Evolutionary conservation across 2,113 vertebrate genomes (phyloP), one percentile per base, ranked within the genome.

Genomic region (Anoplopoma fimbria): DNA sequence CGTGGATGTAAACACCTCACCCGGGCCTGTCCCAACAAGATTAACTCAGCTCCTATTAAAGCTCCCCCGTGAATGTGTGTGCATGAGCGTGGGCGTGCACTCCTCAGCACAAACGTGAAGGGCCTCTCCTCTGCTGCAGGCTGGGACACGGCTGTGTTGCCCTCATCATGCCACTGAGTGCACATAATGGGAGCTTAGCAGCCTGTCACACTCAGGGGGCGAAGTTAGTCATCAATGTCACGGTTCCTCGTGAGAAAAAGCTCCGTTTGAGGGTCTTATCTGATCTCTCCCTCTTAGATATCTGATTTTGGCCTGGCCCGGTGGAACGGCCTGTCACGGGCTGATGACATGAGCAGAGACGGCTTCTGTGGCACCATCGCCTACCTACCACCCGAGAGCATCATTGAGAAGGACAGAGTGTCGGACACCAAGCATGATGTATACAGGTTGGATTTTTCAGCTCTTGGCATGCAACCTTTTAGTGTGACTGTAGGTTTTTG

Each of bases 271-370:
- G 17, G 47, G 25, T 82, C 83, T 89, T 69, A 88, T 88, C 87
- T 86, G 34, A 69, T 84, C 49, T 72, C 76, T 73, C 33, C 53
- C 49, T 5, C 72, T 86, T 89, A 99, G 98, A 99, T 99, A 83
- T 99, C 98, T 4, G 98, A 99, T 83, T 99, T 99, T 65, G 98
- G 98, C 55, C 94, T 99, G 87, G 98, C 98, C n/a, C 96, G 98
- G 65, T 99, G 98, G 96, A 97, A 97, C 21, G 97, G 98, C 23
- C 93, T 99, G 87, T 96, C 97, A 12, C 95, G 97, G 88, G 95
- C 96, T 0, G 97, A 99, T 4, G 98, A 99, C 90, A 96, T 99
- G 85, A 99, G 98, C 83, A 95, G 98, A 86, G 98, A 99, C 0
- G 98, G 98, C 12, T 96, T 99, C 86, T 99, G 97, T 4, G 98